phyloP scores from a whole-genome alignment of 2,113 vertebrate species.

The Semicossyphus pulcher region DNA sequence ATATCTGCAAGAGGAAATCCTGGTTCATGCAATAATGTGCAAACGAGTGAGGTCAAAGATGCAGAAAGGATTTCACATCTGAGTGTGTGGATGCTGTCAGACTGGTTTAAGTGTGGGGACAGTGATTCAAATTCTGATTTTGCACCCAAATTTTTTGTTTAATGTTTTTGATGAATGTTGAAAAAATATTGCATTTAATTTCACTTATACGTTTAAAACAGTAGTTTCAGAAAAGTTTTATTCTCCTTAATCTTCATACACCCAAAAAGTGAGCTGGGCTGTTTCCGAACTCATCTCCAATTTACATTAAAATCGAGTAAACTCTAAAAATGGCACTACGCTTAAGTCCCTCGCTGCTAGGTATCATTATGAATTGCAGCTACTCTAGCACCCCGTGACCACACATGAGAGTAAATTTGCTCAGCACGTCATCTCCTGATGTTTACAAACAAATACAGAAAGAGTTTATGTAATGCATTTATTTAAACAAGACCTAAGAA shows the following conservation, averaged over 20 bases:
- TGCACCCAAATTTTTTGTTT: background rate
- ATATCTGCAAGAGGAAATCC: conserved; percentile 43
- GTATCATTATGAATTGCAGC: conserved; percentile 45
- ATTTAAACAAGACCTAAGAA: conserved; percentile 98
- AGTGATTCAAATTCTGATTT: background rate
- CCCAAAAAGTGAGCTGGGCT: background rate
- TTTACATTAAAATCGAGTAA: conserved; percentile 33
- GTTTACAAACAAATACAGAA: conserved; percentile 98
- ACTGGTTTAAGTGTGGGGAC: background rate
- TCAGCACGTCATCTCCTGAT: conserved; percentile 92
- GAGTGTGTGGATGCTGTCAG: conserved; percentile 3
- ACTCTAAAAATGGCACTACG: conserved; percentile 23
- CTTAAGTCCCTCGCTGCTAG: conserved; percentile 12
- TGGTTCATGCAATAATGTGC: conserved; percentile 50
- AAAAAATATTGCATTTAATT: background rate
- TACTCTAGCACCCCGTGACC: conserved; percentile 64
- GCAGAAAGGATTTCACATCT: conserved; percentile 7
- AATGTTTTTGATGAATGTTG: background rate
- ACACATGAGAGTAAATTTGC: conserved; percentile 94
- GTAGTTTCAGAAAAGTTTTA: background rate
- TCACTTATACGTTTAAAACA: background rate
- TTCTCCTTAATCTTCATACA: background rate
- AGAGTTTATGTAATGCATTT: conserved; percentile 97
- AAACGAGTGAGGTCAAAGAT: conserved; percentile 27
- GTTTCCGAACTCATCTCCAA: conserved; percentile 13